Evolutionary conservation across 2,113 vertebrate species (phyloP).

Genomic region (Scolopax mira): DNA sequence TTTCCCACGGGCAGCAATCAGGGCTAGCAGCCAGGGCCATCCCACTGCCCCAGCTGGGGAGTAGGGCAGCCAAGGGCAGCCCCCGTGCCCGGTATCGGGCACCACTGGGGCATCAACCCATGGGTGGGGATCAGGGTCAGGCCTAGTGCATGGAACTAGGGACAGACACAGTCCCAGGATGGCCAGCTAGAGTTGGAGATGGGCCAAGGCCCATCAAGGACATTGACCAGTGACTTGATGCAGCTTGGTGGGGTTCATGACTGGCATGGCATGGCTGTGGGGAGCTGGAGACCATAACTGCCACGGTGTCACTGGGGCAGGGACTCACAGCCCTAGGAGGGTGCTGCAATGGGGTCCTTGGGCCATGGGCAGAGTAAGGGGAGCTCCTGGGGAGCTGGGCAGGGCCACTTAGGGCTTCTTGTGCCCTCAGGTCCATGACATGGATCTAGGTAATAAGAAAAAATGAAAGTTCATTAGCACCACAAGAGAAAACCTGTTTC

Average conservation of each 20-base stretch:
- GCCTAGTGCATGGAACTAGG: background rate
- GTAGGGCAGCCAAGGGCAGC: background rate
- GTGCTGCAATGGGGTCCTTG: background rate
- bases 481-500: background rate
- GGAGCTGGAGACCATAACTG: background rate
- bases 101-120: background rate
- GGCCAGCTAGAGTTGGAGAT: background rate
- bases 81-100: background rate
- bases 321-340: background rate
- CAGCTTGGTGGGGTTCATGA: background rate
- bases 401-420: background rate
- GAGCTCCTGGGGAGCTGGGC: background rate
- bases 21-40: background rate
- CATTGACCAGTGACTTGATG: rapidly evolving
- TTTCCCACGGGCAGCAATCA: background rate
- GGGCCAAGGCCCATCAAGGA: background rate
- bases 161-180: background rate
- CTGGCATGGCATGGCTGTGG: background rate
- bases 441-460: background rate
- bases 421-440: background rate
- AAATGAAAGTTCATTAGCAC: background rate
- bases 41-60: background rate
- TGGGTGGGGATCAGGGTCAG: background rate
- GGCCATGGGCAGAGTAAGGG: background rate
- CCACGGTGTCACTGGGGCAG: rapidly evolving